Evolutionary conservation across 1,140 invertebrate species (phyloP).

Genomic region (Trachymyrmex cornetzi): DNA sequence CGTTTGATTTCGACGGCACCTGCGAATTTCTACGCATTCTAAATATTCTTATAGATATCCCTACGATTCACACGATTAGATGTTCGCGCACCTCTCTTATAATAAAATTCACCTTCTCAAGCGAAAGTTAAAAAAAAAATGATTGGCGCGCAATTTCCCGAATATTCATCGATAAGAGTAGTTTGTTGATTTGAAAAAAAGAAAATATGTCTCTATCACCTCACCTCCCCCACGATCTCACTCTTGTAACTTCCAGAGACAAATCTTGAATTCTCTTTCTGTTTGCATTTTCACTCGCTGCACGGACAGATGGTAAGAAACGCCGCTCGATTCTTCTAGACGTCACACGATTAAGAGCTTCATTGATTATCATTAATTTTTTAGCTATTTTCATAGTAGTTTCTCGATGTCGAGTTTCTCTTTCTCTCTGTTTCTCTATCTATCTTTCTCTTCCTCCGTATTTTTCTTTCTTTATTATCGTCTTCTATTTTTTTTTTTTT

Average conservation of each 20-base stretch:
- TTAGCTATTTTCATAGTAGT: conserved; percentile 78
- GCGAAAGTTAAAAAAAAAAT: conserved; percentile 4
- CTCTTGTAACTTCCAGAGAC: conserved; percentile 67
- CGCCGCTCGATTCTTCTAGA: conserved; percentile 84
- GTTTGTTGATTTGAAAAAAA: background rate
- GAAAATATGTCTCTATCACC: conserved; percentile 19
- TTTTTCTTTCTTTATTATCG: conserved; percentile 19
- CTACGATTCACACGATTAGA: conserved; percentile 24
- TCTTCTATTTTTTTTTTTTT: conserved; percentile 43
- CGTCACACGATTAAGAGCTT: conserved; percentile 84
- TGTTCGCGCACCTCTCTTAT: conserved; percentile 10
- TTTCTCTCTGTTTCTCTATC: conserved; percentile 35
- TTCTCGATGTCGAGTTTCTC: conserved; percentile 81
- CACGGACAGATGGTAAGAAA: conserved; percentile 87
- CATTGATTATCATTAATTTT: conserved; percentile 83
- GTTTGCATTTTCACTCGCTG: conserved; percentile 82
- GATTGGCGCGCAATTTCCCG: background rate
- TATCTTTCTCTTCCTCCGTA: conserved; percentile 6
- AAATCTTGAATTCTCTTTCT: conserved; percentile 80
- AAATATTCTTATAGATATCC: conserved; percentile 23
- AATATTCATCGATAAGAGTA: conserved; percentile 9
- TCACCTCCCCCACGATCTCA: conserved; percentile 33
- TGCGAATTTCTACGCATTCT: conserved; percentile 20
- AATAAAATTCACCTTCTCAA: background rate
- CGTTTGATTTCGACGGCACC: conserved; percentile 29